Base-by-base conservation (phyloP, 2,888 invertebrate species). In the Tanytarsus gracilentus region DNA sequence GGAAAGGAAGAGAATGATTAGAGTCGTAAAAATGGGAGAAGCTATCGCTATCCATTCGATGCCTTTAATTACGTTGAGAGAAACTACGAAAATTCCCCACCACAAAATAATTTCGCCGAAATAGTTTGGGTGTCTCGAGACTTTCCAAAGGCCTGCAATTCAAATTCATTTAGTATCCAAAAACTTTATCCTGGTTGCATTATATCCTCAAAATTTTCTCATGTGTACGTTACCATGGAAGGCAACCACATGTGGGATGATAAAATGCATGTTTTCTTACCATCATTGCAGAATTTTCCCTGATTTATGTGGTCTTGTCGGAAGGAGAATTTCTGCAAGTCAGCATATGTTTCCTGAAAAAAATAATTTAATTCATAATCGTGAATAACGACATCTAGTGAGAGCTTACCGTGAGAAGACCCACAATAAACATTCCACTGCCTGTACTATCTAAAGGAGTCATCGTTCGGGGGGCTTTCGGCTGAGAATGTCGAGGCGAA, bases 331-430 rank as follows among this genome's bases (percentile, higher is more conserved):
- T 95, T 95, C 69, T 95, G 94, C 53, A 93, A 76, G 75, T 95
- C 95, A 0, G 94, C 92, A 66, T 92, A 87, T 0, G 91, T 90
- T 76, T 95, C 95, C n/a, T n/a, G n/a, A n/a, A n/a, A n/a, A n/a
- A n/a, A n/a, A n/a, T n/a, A n/a, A n/a, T n/a, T n/a, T n/a, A n/a
- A n/a, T n/a, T n/a, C n/a, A n/a, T n/a, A n/a, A n/a, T n/a, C n/a
- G n/a, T n/a, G n/a, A n/a, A n/a, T n/a, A n/a, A n/a, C n/a, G n/a
- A n/a, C n/a, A n/a, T n/a, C n/a, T n/a, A n/a, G n/a, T n/a, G n/a
- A n/a, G n/a, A n/a, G n/a, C n/a, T n/a, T n/a, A n/a, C n/a, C 16
- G 87, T 86, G 50, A 92, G 69, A 50, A 95, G 76, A 6, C 94
- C 94, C 48, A 87, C 79, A n/a, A 88, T 79, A 69, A 92, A 94